Evolutionary conservation across 2,797 vertebrate species (phyloP).

Genomic region (Nothura maculosa): DNA sequence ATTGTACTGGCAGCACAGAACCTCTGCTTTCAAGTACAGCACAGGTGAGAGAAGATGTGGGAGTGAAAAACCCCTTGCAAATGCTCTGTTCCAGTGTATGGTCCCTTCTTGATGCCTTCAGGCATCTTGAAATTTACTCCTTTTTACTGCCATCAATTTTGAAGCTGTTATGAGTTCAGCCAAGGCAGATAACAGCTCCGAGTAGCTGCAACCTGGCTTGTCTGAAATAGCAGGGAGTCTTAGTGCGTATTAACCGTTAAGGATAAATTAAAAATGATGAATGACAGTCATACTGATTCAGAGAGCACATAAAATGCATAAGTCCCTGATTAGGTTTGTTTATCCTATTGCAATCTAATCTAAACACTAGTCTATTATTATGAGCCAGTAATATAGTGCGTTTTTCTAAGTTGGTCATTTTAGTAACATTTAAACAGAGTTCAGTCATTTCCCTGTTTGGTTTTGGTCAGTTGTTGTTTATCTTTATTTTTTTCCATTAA

Average conservation of each 20-base stretch:
- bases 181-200: neutral
- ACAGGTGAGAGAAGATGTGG: conserved; percentile 44
- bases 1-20: conserved; percentile 41
- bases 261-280: neutral
- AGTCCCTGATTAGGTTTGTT: neutral
- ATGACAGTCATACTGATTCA: neutral
- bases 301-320: neutral
- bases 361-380: neutral
- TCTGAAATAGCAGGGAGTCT: neutral
- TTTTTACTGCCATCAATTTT: neutral
- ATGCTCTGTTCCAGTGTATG: neutral
- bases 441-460: conserved; percentile 29
- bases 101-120: neutral
- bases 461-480: conserved; percentile 26
- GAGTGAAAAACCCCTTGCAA: conserved; percentile 27
- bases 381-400: neutral
- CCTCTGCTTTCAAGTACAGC: conserved; percentile 11
- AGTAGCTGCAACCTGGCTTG: neutral
- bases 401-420: conserved; percentile 5
- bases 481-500: conserved; percentile 29
- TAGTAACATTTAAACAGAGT: conserved; percentile 36
- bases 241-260: neutral
- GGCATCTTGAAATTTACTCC: neutral
- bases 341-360: neutral
- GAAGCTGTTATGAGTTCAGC: neutral